phyloP scores from a whole-genome alignment of 2,888 invertebrate species.

The Lycaena phlaeas region DNA sequence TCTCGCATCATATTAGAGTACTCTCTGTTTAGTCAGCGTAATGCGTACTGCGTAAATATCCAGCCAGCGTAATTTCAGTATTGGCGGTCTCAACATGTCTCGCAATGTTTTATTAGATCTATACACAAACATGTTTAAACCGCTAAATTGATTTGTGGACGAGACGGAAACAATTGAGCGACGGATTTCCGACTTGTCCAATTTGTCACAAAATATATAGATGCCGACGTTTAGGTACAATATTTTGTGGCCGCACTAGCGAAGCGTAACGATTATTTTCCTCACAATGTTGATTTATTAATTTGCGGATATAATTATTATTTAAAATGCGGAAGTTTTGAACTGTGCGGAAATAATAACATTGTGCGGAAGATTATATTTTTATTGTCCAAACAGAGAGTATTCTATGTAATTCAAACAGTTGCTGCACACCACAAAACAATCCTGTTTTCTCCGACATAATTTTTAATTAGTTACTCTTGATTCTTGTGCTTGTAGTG shows the following conservation, averaged over 20 bases:
- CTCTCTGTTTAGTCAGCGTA: conserved; percentile 59
- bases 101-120: conserved; percentile 10
- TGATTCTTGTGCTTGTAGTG: conserved; percentile 54
- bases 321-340: conserved; percentile 13
- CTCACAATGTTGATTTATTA: conserved; percentile 32
- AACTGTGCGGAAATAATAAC: conserved; percentile 40
- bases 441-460: conserved; percentile 55
- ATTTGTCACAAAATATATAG: conserved; percentile 44
- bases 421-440: conserved; percentile 1
- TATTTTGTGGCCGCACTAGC: conserved; percentile 48
- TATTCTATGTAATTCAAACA: conserved; percentile 38
- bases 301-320: neutral
- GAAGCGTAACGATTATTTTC: conserved; percentile 45
- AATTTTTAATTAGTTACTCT: conserved; percentile 29
- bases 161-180: conserved; percentile 17
- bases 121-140: conserved; percentile 36
- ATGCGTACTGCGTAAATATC: conserved; percentile 45
- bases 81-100: conserved; percentile 45
- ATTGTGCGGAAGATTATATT: conserved; percentile 41
- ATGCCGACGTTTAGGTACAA: conserved; percentile 17
- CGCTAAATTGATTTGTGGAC: conserved; percentile 27
- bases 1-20: conserved; percentile 47
- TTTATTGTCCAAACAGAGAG: conserved; percentile 43
- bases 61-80: conserved; percentile 28
- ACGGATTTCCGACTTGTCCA: conserved; percentile 27